Evolutionary conservation across 2,113 vertebrate genomes (phyloP), one percentile per base, ranked within the genome.

Genomic region (Excalfactoria chinensis): DNA sequence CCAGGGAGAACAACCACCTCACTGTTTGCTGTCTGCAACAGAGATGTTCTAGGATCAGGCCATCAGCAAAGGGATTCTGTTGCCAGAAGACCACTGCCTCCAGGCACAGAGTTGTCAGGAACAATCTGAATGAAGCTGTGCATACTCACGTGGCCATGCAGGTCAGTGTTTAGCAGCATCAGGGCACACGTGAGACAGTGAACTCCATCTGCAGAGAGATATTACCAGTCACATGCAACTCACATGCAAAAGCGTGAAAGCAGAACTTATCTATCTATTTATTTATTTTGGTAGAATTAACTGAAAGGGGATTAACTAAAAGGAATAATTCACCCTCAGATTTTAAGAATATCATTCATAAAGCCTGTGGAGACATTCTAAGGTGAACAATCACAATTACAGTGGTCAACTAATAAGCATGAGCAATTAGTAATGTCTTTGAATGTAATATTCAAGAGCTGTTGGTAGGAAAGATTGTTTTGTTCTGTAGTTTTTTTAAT

Each of bases 101-200:
- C 69, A 51, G 86, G 44, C 55, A 48, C 4, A 14, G 26, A 37
- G 11, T n/a, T 4, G 10, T 59, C 0, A 4, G 11, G 17, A 72
- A 21, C 30, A 69, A 25, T 55, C 46, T 75, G 56, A 32, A 75
- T 11, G 69, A 67, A 90, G 51, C 30, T 43, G 25, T 7, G 34
- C 17, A 35, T 95, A 98, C 98, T 98, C 98, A 99, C 98, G 15
- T 98, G 98, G 96, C 98, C 98, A 66, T 99, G 98, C 32, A 99
- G 98, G 82, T 99, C 98, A 21, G 98, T 99, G 96, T 99, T 99
- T 62, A 99, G 98, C 86, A 99, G 98, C 98, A 99, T 99, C 94
- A 99, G 95, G 14, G 98, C 98, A 96, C 98, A 99, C 1, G 98
- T 99, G 83, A 99, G 98, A 95, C 98, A 99, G 85, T 99, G 98